A percentile compares a stretch with the other conserved stretches of the same genome.
Evolutionary conservation across 30 jellyfish, hydroid and myxozoan species (phyloP).

Genomic region (Hydra vulgaris): DNA sequence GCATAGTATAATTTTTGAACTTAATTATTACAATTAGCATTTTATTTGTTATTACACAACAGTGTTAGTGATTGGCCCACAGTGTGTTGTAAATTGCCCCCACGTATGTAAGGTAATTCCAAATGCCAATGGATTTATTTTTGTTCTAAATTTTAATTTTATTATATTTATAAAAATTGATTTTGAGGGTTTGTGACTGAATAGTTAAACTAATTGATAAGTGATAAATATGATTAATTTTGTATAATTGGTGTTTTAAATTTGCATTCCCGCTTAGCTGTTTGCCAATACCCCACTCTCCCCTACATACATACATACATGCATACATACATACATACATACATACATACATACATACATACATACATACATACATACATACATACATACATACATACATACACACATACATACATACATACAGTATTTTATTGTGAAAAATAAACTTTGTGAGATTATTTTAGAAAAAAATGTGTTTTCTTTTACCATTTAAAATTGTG

Average conservation of each 20-base stretch:
- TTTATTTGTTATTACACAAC: neutral
- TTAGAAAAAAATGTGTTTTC: too few relatives aligned
- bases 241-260: neutral
- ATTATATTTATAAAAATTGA: neutral
- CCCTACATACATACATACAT: too few relatives aligned
- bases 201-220: neutral
- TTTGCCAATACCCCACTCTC: neutral
- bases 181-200: neutral
- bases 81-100: neutral
- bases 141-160: neutral
- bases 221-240: neutral
- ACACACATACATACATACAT: too few relatives aligned
- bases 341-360: too few relatives aligned
- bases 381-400: too few relatives aligned
- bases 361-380: too few relatives aligned
- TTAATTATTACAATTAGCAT: neutral
- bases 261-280: neutral
- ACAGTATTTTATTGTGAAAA: too few relatives aligned
- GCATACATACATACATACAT: too few relatives aligned
- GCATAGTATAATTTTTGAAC: neutral
- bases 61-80: neutral
- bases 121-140: neutral
- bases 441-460: too few relatives aligned
- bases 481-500: too few relatives aligned
- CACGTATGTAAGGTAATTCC: neutral